These are phyloP conservation scores for Callipepla squamata DNA, from an alignment of 2,113 vertebrate species.

Conservation along the genomic window DNA sequence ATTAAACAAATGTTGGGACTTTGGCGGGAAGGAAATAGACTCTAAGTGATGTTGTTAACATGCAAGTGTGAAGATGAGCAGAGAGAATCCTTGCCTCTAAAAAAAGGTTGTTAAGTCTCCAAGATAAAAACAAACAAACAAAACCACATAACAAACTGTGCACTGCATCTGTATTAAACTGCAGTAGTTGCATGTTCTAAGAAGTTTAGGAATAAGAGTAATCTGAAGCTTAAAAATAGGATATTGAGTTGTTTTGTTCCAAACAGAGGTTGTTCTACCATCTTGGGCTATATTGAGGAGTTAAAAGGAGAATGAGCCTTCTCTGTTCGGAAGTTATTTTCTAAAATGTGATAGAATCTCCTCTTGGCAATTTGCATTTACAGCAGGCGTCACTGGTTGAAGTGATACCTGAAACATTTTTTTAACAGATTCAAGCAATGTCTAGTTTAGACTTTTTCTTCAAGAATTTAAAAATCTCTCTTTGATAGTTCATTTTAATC, in stretches of 20 bases:
- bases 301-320: background rate
- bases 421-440: background rate
- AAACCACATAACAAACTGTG: background rate
- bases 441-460: background rate
- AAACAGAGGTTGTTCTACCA: background rate
- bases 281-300: background rate
- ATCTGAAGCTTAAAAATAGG: background rate
- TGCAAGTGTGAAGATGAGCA: background rate
- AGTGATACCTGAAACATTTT: background rate
- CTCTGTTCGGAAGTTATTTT: background rate
- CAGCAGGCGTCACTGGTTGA: background rate
- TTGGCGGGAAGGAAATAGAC: background rate
- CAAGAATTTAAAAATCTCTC: background rate
- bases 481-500: background rate
- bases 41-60: background rate
- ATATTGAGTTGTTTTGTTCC: background rate
- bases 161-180: background rate
- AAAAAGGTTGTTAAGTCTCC: background rate
- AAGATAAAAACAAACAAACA: background rate
- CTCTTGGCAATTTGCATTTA: background rate
- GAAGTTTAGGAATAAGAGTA: background rate
- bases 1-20: background rate
- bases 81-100: background rate
- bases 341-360: background rate
- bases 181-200: background rate